Percentiles rank a stretch among this genome's conserved stretches.
phyloP scores from a whole-genome alignment of 1,140 invertebrate genomes.

The Nephotettix cincticeps region DNA sequence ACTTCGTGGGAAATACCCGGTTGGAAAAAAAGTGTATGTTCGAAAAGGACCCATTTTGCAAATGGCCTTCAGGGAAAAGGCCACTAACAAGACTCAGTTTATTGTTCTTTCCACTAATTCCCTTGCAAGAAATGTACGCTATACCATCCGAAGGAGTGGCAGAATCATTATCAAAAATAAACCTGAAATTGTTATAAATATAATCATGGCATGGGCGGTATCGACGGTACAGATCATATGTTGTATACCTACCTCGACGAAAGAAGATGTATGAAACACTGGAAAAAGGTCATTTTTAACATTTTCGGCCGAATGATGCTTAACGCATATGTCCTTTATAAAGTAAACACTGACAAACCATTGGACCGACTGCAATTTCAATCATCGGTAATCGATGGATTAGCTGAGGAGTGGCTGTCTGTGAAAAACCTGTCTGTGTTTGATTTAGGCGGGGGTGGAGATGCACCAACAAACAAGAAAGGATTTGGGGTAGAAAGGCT shows the following conservation, averaged over 20 bases:
- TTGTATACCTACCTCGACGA: background rate
- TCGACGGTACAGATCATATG: background rate
- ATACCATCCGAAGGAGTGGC: background rate
- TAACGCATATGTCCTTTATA: conserved; percentile 5
- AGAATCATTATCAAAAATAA: background rate
- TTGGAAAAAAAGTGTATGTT: conserved; percentile 1
- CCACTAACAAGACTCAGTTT: conserved; percentile 8
- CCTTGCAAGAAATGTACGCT: background rate
- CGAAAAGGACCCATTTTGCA: conserved; percentile 21
- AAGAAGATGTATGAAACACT: too few species aligned
- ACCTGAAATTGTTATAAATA: background rate
- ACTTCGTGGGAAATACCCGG: background rate
- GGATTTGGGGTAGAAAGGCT: conserved; percentile 2
- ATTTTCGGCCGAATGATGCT: conserved; percentile 12
- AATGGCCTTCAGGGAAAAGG: conserved; percentile 19
- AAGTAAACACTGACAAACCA: background rate
- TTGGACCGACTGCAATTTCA: background rate
- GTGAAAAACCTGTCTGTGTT: background rate
- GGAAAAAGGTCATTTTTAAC: conserved; percentile 18
- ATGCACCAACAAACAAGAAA: background rate
- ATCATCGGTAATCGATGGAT: background rate
- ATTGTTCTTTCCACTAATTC: conserved; percentile 11
- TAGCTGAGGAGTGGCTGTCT: conserved; percentile 1
- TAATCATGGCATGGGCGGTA: background rate
- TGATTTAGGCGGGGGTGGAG: background rate